Percentiles rank a stretch among this genome's conserved stretches.
These are phyloP conservation scores for Acleris literana DNA, from an alignment of 2,888 invertebrate genomes.

Conservation along the genomic window DNA sequence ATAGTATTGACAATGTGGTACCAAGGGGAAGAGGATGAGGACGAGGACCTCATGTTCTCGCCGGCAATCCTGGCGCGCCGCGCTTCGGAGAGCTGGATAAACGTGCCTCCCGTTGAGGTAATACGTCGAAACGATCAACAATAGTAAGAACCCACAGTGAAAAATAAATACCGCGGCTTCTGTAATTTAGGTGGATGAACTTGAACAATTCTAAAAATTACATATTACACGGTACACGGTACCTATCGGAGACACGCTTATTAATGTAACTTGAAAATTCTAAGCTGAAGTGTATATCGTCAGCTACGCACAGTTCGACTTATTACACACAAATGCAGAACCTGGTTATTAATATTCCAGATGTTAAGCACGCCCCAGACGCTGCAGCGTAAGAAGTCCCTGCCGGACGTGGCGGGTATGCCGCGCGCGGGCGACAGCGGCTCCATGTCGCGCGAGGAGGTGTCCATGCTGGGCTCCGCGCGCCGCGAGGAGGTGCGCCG, in stretches of 20 bases:
- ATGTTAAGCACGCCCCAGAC: slow-evolving; percentile 90
- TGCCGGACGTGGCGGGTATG: slow-evolving; percentile 96
- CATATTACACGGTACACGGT: too few relatives aligned
- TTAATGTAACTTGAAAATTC: too few relatives aligned
- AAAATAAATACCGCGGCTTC: background rate
- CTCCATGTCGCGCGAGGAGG: slow-evolving; percentile 97
- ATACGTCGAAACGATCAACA: slow-evolving; percentile 21
- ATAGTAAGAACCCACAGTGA: background rate
- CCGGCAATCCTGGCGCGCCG: slow-evolving; percentile 93
- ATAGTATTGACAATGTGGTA: slow-evolving; percentile 86
- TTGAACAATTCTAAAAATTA: too few relatives aligned
- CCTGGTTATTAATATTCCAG: slow-evolving; percentile 73
- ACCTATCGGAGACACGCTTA: too few relatives aligned
- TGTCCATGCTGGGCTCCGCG: slow-evolving; percentile 95
- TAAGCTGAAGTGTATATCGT: background rate
- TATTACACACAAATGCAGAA: background rate
- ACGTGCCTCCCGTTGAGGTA: slow-evolving; percentile 94
- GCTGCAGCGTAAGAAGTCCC: slow-evolving; percentile 96
- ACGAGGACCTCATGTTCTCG: slow-evolving; percentile 93
- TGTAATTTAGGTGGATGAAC: too few relatives aligned
- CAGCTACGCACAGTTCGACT: background rate
- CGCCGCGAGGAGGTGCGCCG: slow-evolving; percentile 97
- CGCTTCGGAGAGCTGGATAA: slow-evolving; percentile 95
- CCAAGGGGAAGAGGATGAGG: slow-evolving; percentile 91
- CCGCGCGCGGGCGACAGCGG: slow-evolving; percentile 90